phyloP scores from a whole-genome alignment of 2,113 vertebrate genomes.

The Vanacampus margaritifer region DNA sequence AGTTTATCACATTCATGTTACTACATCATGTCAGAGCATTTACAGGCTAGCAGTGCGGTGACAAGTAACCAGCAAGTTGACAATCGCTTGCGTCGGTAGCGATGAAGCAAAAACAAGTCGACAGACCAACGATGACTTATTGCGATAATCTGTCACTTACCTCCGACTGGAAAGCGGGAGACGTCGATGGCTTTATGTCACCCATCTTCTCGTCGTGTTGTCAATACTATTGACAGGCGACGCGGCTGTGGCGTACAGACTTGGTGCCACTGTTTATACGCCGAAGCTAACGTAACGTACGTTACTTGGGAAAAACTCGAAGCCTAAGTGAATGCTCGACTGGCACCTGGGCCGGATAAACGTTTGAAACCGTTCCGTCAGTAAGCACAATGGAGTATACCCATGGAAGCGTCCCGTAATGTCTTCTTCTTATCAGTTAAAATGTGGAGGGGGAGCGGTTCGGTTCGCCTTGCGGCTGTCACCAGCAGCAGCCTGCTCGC shows the following conservation, averaged over 20 bases:
- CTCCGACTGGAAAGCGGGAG: conserved; percentile 61
- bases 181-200: conserved; percentile 63
- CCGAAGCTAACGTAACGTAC: conserved; percentile 21
- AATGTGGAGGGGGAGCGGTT: conserved; percentile 22
- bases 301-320: conserved; percentile 20
- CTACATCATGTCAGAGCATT: conserved; percentile 32
- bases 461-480: conserved; percentile 43
- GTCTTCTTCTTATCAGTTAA: conserved; percentile 10
- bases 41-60: conserved; percentile 30
- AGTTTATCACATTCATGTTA: neutral
- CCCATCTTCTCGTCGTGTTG: conserved; percentile 55
- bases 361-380: neutral
- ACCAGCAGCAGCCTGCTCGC: conserved; percentile 38
- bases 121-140: neutral
- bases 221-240: conserved; percentile 8
- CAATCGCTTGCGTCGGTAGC: conserved; percentile 32
- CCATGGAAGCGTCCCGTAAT: conserved; percentile 11
- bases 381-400: neutral
- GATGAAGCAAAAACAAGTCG: neutral
- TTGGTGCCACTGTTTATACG: neutral
- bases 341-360: neutral
- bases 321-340: conserved; percentile 50
- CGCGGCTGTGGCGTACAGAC: neutral
- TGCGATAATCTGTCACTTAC: conserved; percentile 29
- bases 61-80: conserved; percentile 37